Evolutionary conservation across 2,797 vertebrate genomes (phyloP), one percentile per base, ranked within the genome.

Genomic region (Eutrigla gurnardus): DNA sequence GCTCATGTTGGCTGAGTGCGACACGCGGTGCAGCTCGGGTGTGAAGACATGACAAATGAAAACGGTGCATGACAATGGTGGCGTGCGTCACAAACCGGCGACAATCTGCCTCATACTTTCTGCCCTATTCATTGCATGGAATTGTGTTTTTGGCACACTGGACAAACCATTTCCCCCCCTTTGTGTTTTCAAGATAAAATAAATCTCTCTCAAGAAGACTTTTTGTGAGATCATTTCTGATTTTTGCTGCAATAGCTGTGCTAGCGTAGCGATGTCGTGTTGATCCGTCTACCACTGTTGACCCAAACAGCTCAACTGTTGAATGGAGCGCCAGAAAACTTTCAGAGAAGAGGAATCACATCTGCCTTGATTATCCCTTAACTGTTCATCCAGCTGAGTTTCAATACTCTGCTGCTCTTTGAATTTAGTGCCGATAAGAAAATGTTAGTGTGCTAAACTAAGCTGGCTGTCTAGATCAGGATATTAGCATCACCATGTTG

Each of bases 1-100:
- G 58, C 59, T 68, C 49, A 62, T 52, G 46, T 69, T 60, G 67
- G 70, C 9, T 77, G 52, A 72, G 57, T 1, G 4, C 32, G 43
- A 66, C 58, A 46, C 53, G 63, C 46, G 52, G 46, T 18, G 66
- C 76, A 32, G 72, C 61, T 43, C 25, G 15, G 18, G 6, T 62
- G 50, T 50, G 17, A 64, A 58, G 52, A 49, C 61, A 67, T 62
- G 46, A 58, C 58, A 66, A 43, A 60, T 49, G 15, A 37, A 54
- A 66, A 63, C 10, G 54, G 15, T 42, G n/a, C 15, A 40, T 70
- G 40, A 43, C 71, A 63, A 55, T n/a, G 14, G 37, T 40, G 47
- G 1, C 13, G 0, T 42, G 46, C 3, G 6, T 53, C 50, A 70
- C 37, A 60, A 52, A 59, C 13, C 17, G 10, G 40, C 6, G 18